These are phyloP conservation scores for Enteromius radiatus DNA, from an alignment of 2,797 vertebrate genomes.

Conservation along the genomic window DNA sequence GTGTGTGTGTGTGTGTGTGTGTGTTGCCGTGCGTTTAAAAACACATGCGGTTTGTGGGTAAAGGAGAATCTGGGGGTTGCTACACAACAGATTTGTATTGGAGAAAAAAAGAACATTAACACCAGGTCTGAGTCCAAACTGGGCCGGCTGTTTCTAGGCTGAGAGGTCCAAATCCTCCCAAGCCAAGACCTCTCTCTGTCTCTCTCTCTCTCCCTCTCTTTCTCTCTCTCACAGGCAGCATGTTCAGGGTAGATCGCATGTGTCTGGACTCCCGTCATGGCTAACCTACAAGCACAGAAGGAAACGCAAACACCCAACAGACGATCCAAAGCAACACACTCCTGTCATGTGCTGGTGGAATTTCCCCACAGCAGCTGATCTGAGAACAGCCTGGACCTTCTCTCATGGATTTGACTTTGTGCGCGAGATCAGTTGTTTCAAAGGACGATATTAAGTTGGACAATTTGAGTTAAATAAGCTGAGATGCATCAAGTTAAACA, in stretches of 20 bases:
- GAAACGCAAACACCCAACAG: slow-evolving; percentile 81
- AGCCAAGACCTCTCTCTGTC: slow-evolving; percentile 46
- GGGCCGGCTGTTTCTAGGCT: slow-evolving; percentile 57
- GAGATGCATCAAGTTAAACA: not conserved
- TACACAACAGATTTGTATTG: slow-evolving; percentile 62
- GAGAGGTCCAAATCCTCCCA: slow-evolving; percentile 50
- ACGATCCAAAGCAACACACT: slow-evolving; percentile 73
- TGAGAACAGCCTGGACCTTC: slow-evolving; percentile 40
- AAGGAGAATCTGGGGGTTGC: slow-evolving; percentile 60
- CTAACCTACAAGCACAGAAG: slow-evolving; percentile 85
- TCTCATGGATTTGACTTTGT: not conserved
- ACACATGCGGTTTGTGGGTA: slow-evolving; percentile 52
- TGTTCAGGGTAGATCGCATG: slow-evolving; percentile 43
- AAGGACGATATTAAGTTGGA: not conserved
- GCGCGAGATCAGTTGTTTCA: not conserved
- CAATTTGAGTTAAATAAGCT: not conserved
- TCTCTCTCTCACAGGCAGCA: slow-evolving; percentile 28
- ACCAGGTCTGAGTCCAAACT: slow-evolving; percentile 57
- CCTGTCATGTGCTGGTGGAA: slow-evolving; percentile 72
- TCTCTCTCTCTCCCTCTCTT: slow-evolving; percentile 10
- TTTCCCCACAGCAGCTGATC: slow-evolving; percentile 66
- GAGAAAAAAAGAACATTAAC: slow-evolving; percentile 61
- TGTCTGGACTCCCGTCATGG: slow-evolving; percentile 78
- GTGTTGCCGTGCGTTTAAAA: slow-evolving; percentile 37
- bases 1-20: slow-evolving; percentile 20